These are phyloP conservation scores for Caenorhabditis drosophilae DNA, from an alignment of 2,888 invertebrate genomes.

Conservation along the genomic window DNA sequence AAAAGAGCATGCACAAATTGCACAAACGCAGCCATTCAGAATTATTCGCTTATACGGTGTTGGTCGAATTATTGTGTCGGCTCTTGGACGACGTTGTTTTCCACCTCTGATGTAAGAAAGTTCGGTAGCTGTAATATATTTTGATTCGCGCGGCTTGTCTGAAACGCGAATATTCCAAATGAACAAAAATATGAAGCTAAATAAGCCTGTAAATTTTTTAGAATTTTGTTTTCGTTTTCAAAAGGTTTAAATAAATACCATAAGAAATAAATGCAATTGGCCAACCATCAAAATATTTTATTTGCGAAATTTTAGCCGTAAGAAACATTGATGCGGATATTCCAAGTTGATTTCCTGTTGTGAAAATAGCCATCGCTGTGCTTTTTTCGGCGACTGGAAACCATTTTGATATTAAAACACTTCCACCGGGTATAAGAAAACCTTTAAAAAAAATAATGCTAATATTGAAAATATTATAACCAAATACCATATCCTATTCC, in stretches of 20 bases:
- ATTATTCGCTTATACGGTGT: conserved; percentile 61
- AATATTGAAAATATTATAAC: no score
- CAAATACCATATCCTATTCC: conserved; percentile 64
- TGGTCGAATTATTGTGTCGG: conserved; percentile 37
- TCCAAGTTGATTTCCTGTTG: conserved; percentile 58
- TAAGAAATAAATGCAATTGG: conserved; percentile 57
- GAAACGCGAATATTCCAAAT: conserved; percentile 54
- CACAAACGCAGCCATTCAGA: conserved; percentile 54
- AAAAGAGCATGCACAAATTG: conserved; percentile 62
- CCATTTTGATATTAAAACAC: conserved; percentile 62
- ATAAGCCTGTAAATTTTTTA: no score
- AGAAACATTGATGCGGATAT: conserved; percentile 59
- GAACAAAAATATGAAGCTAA: conserved; percentile 46
- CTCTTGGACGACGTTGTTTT: conserved; percentile 25
- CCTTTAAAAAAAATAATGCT: no score
- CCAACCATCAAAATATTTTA: conserved; percentile 58
- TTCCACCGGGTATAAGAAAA: conserved; percentile 59
- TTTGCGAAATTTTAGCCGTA: conserved; percentile 60
- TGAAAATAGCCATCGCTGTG: conserved; percentile 68
- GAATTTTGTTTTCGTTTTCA: no score
- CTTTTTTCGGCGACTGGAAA: conserved; percentile 62
- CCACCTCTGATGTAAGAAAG: conserved; percentile 45
- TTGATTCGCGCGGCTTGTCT: conserved; percentile 57
- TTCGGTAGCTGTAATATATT: conserved; percentile 58
- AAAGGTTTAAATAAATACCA: no score